Evolutionary conservation across 2,888 invertebrate genomes (phyloP), one percentile per base, ranked within the genome.

Genomic region (Cosmorhoe ocellata): DNA sequence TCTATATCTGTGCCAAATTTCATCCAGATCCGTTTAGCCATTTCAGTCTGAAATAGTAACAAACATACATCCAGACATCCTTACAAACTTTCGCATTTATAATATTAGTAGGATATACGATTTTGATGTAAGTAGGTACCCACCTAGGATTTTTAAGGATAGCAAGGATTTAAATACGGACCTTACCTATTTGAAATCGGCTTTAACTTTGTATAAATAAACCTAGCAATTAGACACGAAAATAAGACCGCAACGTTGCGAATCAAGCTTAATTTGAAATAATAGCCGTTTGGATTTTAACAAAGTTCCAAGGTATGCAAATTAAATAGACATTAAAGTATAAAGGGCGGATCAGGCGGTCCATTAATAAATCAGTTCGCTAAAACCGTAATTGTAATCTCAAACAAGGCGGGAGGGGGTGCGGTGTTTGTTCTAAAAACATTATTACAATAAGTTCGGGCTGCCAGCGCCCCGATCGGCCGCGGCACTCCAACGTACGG

Each of bases 311-410:
- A 64, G 62, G 60, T 74, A 85, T 84, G 81, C 76, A 87, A 89
- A 90, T 85, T 81, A 83, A 85, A 81, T 86, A 84, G 84, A 85
- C 82, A 87, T 87, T 85, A 85, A 87, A 85, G 90, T 87, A 88
- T 86, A 88, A 88, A 77, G 76, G 85, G 78, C 83, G 87, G 87
- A 88, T 89, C 87, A 88, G 83, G 79, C 87, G 84, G 81, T 82
- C 88, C 88, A 89, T 90, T 89, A 90, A 89, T 89, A 89, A 90
- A 89, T 89, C 89, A 90, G 87, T 88, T 85, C 84, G 88, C 89
- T 88, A 88, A 89, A 89, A 84, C 90, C 88, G 89, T 90, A 90
- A 90, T 89, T 89, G 89, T 88, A 88, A 89, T 88, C 88, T 88
- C 89, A 89, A 89, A 88, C 88, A 89, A 82, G 83, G 81, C 76